Base-by-base conservation (phyloP, 2,797 vertebrate genomes). In the Darevskia nairensis region DNA sequence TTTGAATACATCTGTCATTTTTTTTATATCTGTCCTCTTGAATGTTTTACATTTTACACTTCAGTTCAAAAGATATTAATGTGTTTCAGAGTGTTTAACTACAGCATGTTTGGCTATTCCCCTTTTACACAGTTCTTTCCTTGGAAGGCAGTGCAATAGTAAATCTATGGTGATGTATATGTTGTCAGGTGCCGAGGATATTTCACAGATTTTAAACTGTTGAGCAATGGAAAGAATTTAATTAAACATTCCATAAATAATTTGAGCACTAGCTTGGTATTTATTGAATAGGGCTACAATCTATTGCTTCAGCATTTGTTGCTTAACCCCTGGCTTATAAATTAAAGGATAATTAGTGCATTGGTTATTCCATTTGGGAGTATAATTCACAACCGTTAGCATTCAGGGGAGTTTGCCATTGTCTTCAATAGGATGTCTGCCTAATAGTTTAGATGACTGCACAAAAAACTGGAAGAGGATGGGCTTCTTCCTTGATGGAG, bases 321-420 rank as follows among this genome's bases (percentile, higher is more conserved):
- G 35, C 32, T 32, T 61, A 46, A 35, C 66, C 17, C 15, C 46
- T 72, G 29, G 27, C 17, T 66, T 80, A 59, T 84, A 84, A 78
- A 88, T 79, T 69, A 44, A 44, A 61, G 50, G 75, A 64, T 46
- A 72, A 84, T 74, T 32, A 84, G 61, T 79, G 32, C 74, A 88
- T 71, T 61, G 10, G 19, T 39, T 68, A 55, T 78, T 27, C 25
- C 17, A 71, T 88, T 83, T 69, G 55, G 46, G 32, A 64, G 21
- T 69, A 39, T 69, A 83, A 83, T 83, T 72, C 82, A 72, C 23
- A 32, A 78, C 72, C 6, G 50, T 78, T 69, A 88, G 59, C 10
- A 71, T 71, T 84, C 29, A 25, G 71, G 64, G 75, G 76, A 69
- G 46, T 35, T 80, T 86, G 66, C 68, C 29, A 72, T 35, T 80